Percentiles rank a stretch among this genome's conserved stretches.
Conservation (phyloP, 2,113 vertebrate species). For the Pituophis catenifer region DNA sequence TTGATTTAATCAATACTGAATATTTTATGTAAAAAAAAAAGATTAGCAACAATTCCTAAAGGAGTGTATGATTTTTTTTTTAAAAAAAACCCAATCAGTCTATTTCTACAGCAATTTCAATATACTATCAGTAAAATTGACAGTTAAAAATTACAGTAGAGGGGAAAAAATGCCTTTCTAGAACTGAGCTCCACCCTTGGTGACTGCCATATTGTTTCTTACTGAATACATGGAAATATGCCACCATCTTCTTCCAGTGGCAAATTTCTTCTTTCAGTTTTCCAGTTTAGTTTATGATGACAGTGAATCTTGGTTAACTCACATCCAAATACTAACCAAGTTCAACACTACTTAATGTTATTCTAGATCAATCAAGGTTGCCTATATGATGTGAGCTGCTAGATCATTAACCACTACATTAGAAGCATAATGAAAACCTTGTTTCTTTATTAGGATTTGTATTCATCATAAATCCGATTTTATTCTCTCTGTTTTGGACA, state of each 20-base stretch:
- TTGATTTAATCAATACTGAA: constrained; percentile 62
- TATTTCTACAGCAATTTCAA: constrained; percentile 65
- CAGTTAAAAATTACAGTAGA: constrained; percentile 52
- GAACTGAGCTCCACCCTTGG: background rate
- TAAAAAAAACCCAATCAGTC: background rate
- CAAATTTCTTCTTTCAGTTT: background rate
- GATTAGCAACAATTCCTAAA: constrained; percentile 63
- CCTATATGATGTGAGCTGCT: background rate
- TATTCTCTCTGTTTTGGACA: background rate
- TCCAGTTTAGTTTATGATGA: background rate
- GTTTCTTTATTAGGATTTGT: background rate
- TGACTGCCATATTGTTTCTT: background rate
- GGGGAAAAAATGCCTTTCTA: background rate
- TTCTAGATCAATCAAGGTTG: background rate
- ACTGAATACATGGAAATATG: background rate
- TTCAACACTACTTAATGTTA: background rate
- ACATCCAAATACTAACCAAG: background rate
- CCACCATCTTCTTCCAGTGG: background rate
- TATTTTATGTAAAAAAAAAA: constrained; percentile 50
- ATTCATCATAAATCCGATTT: background rate
- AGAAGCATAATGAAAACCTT: background rate
- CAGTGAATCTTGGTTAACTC: background rate
- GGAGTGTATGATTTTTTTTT: constrained; percentile 55
- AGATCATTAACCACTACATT: background rate
- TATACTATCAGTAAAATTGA: constrained; percentile 40